Conservation (phyloP, 2,113 vertebrate genomes). For the Ia io region DNA sequence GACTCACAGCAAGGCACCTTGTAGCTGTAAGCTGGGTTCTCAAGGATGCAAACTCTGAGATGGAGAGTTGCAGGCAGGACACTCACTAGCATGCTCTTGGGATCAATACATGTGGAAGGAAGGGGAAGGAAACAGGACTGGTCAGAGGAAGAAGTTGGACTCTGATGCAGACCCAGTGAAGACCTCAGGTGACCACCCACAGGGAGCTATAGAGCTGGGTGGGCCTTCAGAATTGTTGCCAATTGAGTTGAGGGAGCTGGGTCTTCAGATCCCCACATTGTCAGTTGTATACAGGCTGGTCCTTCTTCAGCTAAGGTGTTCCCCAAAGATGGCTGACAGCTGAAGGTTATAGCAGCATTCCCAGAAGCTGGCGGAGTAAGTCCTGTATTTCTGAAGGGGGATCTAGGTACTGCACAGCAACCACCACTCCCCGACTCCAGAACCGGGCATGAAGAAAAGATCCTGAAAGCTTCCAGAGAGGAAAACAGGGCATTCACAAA, state of each 20-base stretch:
- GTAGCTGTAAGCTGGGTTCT: not conserved
- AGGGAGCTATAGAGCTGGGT: not conserved
- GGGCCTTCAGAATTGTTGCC: not conserved
- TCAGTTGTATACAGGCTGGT: not conserved
- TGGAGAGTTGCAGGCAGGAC: not conserved
- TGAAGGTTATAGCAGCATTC: not conserved
- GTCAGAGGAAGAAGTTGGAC: not conserved
- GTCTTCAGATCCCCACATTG: not conserved
- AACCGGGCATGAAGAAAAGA: not conserved
- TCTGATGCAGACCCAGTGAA: not conserved
- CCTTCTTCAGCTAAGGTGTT: not conserved
- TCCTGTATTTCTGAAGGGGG: not conserved
- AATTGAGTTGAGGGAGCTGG: not conserved
- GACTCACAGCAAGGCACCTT: not conserved
- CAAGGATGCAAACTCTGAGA: not conserved
- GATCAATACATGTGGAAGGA: not conserved
- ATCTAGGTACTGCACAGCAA: not conserved
- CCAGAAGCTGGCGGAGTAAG: not conserved
- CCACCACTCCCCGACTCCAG: not conserved
- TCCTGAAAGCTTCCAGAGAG: not conserved
- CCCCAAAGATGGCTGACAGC: not conserved
- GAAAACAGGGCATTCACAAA: not conserved
- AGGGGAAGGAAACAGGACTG: not conserved
- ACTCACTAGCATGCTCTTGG: not conserved
- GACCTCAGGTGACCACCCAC: not conserved